phyloP scores from a whole-genome alignment of 1,140 invertebrate species.

The Hormaphis cornu region DNA sequence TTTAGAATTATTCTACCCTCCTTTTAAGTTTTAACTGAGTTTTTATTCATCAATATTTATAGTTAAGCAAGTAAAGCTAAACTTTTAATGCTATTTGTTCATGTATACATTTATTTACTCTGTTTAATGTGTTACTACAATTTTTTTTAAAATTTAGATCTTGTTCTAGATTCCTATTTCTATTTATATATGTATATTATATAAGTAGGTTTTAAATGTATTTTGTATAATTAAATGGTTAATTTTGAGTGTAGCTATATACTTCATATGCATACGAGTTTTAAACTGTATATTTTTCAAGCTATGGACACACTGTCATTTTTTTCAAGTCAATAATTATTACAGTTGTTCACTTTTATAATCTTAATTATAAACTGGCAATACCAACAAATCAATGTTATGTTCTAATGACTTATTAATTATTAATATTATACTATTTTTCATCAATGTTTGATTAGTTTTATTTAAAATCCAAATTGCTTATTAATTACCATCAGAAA shows the following conservation, averaged over 20 bases:
- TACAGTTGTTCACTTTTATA: conserved; percentile 10
- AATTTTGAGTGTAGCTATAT: conserved; percentile 21
- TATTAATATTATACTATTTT: conserved; percentile 1
- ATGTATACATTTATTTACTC: conserved; percentile 27
- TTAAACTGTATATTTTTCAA: conserved; percentile 5
- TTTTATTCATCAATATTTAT: conserved; percentile 1
- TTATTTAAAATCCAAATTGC: neutral
- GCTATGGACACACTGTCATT: neutral
- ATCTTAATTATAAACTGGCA: neutral
- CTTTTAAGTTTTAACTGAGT: neutral
- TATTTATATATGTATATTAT: neutral
- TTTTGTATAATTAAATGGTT: conserved; percentile 14
- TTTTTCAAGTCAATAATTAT: conserved; percentile 8
- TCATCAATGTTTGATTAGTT: neutral
- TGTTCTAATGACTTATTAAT: neutral
- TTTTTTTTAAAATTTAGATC: conserved; percentile 8
- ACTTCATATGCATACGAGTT: neutral
- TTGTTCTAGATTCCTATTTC: conserved; percentile 26
- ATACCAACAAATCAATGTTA: neutral
- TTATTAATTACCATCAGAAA: too few species aligned
- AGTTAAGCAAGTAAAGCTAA: conserved; percentile 14
- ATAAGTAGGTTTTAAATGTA: conserved; percentile 15
- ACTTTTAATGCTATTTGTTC: conserved; percentile 19
- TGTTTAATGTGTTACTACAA: conserved; percentile 6
- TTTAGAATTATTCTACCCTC: conserved; percentile 8